phyloP scores from a whole-genome alignment of 2,888 invertebrate species.

The Chrysopilus asiliformis region DNA sequence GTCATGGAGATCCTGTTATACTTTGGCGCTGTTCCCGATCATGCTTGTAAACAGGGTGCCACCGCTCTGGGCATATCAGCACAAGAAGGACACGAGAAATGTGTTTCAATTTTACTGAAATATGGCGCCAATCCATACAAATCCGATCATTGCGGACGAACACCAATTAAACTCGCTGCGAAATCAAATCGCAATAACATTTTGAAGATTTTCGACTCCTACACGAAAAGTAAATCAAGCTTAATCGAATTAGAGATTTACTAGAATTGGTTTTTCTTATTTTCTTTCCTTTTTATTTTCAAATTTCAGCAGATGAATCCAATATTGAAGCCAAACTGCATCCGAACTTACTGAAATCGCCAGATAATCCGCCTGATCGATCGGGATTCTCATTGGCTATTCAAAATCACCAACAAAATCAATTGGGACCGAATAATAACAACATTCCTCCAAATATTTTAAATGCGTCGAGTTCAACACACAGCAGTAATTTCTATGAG shows the following conservation, averaged over 20 bases:
- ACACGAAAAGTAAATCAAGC: conserved; percentile 35
- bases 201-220: conserved; percentile 62
- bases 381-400: conserved; percentile 11
- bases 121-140: conserved; percentile 78
- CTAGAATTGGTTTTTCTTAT: background rate
- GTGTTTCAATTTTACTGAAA: conserved; percentile 68
- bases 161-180: conserved; percentile 77
- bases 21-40: conserved; percentile 71
- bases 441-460: conserved; percentile 24
- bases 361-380: conserved; percentile 30
- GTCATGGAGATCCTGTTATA: conserved; percentile 70
- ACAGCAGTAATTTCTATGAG: conserved; percentile 37
- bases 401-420: conserved; percentile 14
- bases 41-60: conserved; percentile 90
- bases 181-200: conserved; percentile 84
- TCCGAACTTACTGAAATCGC: conserved; percentile 33
- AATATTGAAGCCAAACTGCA: conserved; percentile 33
- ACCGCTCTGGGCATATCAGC: conserved; percentile 91
- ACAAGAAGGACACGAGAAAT: conserved; percentile 89
- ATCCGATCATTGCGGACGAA: conserved; percentile 75
- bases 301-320: conserved; percentile 27
- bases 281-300: conserved; percentile 9
- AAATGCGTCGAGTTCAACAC: conserved; percentile 36
- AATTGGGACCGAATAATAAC: conserved; percentile 23
- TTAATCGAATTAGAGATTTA: background rate